These are phyloP conservation scores for Drosophila suboccidentalis DNA, from an alignment of 2,888 invertebrate species.

Conservation along the genomic window DNA sequence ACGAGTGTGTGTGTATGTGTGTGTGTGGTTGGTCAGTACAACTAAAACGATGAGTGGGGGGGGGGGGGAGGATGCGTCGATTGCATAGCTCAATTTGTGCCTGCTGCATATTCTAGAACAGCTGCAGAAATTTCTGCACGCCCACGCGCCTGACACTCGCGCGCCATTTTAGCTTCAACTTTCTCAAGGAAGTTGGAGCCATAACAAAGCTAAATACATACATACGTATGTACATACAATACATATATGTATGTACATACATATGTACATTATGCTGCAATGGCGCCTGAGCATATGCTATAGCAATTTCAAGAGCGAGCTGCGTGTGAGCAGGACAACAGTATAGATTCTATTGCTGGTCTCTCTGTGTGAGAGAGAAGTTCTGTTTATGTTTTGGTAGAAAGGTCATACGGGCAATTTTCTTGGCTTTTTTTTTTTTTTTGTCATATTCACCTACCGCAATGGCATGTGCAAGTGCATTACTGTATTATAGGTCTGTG, in stretches of 20 bases:
- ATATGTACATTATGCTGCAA: constrained; percentile 45
- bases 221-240: not conserved
- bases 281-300: constrained; percentile 77
- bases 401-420: constrained; percentile 67
- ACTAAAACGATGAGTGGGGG: not conserved
- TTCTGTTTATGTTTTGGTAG: constrained; percentile 71
- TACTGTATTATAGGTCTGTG: constrained; percentile 13
- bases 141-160: constrained; percentile 58
- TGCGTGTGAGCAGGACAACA: constrained; percentile 46
- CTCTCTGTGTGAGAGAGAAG: constrained; percentile 14
- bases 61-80: not conserved
- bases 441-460: not conserved
- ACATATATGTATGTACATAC: constrained; percentile 7
- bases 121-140: constrained; percentile 71
- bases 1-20: not conserved
- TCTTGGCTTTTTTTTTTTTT: constrained; percentile 11
- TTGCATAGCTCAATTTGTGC: constrained; percentile 4
- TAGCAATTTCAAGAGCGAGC: constrained; percentile 41
- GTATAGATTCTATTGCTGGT: constrained; percentile 23
- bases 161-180: constrained; percentile 60
- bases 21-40: constrained; percentile 5
- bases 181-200: constrained; percentile 48
- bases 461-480: constrained; percentile 32
- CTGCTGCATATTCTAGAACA: constrained; percentile 58
- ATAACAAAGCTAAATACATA: constrained; percentile 27